Percentiles rank a stretch among this genome's conserved stretches.
Evolutionary conservation across 2,113 vertebrate genomes (phyloP).

Genomic region (Seriola dumerili): DNA sequence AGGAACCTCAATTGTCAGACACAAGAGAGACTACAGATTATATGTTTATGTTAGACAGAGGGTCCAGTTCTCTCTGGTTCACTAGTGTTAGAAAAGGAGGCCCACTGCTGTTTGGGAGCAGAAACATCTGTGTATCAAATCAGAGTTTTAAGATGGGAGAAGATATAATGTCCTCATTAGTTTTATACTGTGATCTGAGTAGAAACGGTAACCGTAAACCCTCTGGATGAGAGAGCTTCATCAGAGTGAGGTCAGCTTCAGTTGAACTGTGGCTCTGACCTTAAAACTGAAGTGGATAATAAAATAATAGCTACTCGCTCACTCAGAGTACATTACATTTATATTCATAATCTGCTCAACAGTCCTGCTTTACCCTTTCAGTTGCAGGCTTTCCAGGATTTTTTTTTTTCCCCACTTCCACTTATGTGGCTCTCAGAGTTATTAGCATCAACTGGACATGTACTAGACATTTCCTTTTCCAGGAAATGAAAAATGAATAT

Average conservation of each 20-base stretch:
- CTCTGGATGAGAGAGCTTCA: background rate
- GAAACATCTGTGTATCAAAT: background rate
- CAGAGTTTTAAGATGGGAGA: background rate
- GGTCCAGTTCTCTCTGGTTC: background rate
- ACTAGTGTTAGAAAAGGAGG: background rate
- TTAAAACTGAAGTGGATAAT: background rate
- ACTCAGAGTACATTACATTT: background rate
- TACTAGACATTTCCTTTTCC: background rate
- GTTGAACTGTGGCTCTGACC: background rate
- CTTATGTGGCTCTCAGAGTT: background rate
- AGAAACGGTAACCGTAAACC: background rate
- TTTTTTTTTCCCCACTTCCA: too few relatives aligned
- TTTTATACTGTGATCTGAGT: background rate
- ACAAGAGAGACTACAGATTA: background rate
- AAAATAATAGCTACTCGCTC: background rate
- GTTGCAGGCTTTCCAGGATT: background rate
- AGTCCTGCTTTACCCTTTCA: background rate
- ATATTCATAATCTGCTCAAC: background rate
- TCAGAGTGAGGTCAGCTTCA: background rate
- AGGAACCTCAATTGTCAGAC: background rate
- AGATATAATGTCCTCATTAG: background rate
- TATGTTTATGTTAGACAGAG: background rate
- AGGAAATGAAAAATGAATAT: background rate
- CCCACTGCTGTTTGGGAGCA: background rate
- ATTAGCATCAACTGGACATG: background rate